phyloP scores from a whole-genome alignment of 2,113 vertebrate species.

The Columba livia region DNA sequence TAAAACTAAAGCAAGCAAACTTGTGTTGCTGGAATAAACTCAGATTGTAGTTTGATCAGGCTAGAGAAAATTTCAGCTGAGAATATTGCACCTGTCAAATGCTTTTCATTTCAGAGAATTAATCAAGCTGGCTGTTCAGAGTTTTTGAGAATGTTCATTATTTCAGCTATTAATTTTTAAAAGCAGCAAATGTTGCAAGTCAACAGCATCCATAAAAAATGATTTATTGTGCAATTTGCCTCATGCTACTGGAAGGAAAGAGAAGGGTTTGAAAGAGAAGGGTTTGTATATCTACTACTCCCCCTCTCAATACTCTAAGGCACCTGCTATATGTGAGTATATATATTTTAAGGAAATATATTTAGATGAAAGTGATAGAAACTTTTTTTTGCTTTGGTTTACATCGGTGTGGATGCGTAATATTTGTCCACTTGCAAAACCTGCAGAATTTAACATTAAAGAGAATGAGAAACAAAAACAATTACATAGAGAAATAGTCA shows the following conservation, averaged over 20 bases:
- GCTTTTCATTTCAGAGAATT: conserved; percentile 74
- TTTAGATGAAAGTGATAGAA: conserved; percentile 48
- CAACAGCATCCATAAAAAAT: conserved; percentile 78
- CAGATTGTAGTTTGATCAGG: conserved; percentile 4
- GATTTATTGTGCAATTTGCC: conserved; percentile 77
- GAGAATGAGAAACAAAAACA: conserved; percentile 29
- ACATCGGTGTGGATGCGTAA: neutral
- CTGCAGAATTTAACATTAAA: conserved; percentile 47
- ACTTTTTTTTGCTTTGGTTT: conserved; percentile 23
- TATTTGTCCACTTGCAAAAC: conserved; percentile 34
- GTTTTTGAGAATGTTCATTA: conserved; percentile 78
- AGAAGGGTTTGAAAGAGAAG: conserved; percentile 47
- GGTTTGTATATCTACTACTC: conserved; percentile 19
- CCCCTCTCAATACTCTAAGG: conserved; percentile 16
- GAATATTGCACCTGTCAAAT: conserved; percentile 72
- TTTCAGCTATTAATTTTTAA: conserved; percentile 84
- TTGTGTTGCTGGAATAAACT: neutral
- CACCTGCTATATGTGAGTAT: neutral
- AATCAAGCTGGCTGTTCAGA: conserved; percentile 71
- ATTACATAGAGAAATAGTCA: conserved; percentile 29
- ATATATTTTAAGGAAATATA: conserved; percentile 40
- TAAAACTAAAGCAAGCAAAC: conserved; percentile 30
- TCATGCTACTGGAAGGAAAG: conserved; percentile 59
- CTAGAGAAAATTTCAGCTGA: conserved; percentile 51
- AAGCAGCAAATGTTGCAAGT: conserved; percentile 79